Percentiles rank a stretch among this genome's conserved stretches.
phyloP scores from a whole-genome alignment of 2,113 vertebrate species.

The Lepus timidus region DNA sequence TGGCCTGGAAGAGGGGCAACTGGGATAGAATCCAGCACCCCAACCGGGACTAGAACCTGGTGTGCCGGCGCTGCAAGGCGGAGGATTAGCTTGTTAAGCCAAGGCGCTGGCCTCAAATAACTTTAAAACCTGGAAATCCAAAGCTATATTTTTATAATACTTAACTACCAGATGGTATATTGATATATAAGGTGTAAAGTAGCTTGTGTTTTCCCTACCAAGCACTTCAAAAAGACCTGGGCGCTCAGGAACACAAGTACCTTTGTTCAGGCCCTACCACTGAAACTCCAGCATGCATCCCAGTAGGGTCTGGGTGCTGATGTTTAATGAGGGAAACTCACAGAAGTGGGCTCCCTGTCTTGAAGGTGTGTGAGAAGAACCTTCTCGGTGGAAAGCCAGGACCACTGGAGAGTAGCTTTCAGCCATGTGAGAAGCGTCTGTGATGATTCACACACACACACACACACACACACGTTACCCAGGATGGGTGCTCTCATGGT shows the following conservation, averaged over 20 bases:
- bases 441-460: no score
- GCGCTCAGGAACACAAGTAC: not conserved
- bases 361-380: not conserved
- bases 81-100: no score
- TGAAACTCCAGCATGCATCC: not conserved
- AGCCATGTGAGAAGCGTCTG: no score
- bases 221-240: not conserved
- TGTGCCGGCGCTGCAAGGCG: no score
- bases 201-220: not conserved
- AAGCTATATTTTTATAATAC: not conserved
- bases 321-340: not conserved
- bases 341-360: accelerated
- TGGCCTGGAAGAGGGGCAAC: no score
- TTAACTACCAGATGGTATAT: not conserved
- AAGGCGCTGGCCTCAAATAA: no score
- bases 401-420: no score
- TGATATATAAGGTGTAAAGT: not conserved
- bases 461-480: no score
- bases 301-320: not conserved
- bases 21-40: no score
- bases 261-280: not conserved
- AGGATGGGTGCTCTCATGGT: not conserved
- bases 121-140: not conserved
- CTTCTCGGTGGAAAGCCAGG: not conserved
- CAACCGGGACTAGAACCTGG: no score